Base-by-base conservation (phyloP, 2,797 vertebrate genomes). In the Hyperoplus immaculatus region DNA sequence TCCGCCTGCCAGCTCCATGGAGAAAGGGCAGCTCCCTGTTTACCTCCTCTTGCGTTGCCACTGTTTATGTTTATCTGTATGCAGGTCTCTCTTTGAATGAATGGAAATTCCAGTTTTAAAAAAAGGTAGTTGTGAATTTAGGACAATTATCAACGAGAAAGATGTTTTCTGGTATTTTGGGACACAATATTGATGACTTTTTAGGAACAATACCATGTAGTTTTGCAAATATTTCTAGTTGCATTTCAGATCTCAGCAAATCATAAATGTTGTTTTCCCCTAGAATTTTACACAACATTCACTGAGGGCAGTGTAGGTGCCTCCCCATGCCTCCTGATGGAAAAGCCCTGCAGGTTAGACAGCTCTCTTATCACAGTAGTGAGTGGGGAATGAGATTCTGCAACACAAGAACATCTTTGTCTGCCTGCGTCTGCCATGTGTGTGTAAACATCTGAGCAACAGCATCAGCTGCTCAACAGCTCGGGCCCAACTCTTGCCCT, bases 321-420 rank as follows among this genome's bases (percentile, higher is more conserved):
- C 69, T 64, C 68, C 68, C 53, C 50, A 57, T 47, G 46, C 64
- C 76, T 63, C 74, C 68, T 62, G 82, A 81, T 69, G 57, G 54
- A 88, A 29, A 84, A 87, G 87, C 87, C 91, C 91, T 87, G 87
- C 90, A 93, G 93, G 91, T 92, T 84, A 89, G 80, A 69, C 72
- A 62, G 85, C 56, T 65, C 83, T 84, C 78, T 82, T 83, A 88
- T 92, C 88, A 75, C 83, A 77, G 85, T 11, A 72, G 50, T 18
- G 45, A 69, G 73, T 71, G 29, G 29, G 15, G 57, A 42, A 68
- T 77, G 87, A 87, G 77, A 71, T 84, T 85, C 83, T 78, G 75
- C 74, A 61, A 70, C 88, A 94, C 93, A 95, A 91, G 81, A 70
- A 75, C 69, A 83, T 87, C 88, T 92, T 94, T 94, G 93, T 94